Base-by-base conservation (phyloP, 2,797 vertebrate genomes). In the Phoxinus dragarum region DNA sequence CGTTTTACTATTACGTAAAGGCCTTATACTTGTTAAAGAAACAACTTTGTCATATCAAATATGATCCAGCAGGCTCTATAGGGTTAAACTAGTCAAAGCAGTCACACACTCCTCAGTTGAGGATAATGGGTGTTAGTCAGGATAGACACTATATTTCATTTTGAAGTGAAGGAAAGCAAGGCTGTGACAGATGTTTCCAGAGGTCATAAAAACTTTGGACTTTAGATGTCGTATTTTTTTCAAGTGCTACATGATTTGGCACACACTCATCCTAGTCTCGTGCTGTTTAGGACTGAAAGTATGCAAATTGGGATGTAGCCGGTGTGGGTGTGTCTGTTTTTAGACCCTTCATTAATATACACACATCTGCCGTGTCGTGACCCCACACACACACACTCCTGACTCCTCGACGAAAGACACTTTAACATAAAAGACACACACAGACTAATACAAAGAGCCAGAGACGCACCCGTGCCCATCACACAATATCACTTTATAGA, bases 371-470 rank as follows among this genome's bases (percentile, higher is more conserved):
- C 90, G 78, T 88, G 82, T 89, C 88, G 34, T 27, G 85, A 88
- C 90, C 90, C 76, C 75, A 90, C 89, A 86, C 86, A 89, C 86
- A 89, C 86, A 89, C 93, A 95, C 90, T 93, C 67, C 80, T 23
- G 77, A 95, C 90, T 93, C 67, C 67, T 19, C 68, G 31, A 78
- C 64, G 31, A 71, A 44, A 87, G 66, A 88, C 82, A 91, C 91
- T 47, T 78, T 9, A 38, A 16, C 40, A 80, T 82, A 87, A 59
- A 76, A 80, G 40, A 52, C 16, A 2, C 52, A 0, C 72, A 9
- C 61, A 42, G 40, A 27, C 80, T 69, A 11, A 52, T n/a, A 69
- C 82, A 87, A 77, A 84, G 36, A 49, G 21, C 38, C 67, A 61
- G 52, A 81, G 71, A 81, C 86, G 59, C 73, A 80, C 59, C 23